phyloP scores from a whole-genome alignment of 2,797 vertebrate genomes.

The Poeciliopsis paucimaculata region DNA sequence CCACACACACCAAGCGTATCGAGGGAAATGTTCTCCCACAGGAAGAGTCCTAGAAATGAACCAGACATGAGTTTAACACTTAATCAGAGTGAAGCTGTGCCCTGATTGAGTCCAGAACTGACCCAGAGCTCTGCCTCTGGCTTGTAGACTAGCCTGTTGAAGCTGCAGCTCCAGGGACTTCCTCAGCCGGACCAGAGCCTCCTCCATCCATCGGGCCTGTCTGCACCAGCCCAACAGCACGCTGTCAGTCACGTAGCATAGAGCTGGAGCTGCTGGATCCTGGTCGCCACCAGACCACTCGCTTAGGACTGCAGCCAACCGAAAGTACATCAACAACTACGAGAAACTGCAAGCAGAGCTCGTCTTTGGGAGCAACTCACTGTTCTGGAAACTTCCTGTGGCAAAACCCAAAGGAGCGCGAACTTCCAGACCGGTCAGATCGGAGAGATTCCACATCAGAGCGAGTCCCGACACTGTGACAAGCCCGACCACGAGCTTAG shows the following conservation, averaged over 20 bases:
- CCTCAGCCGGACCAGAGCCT: conserved; percentile 76
- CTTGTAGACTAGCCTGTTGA: conserved; percentile 69
- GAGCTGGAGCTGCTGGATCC: conserved; percentile 47
- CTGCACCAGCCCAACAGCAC: conserved; percentile 82
- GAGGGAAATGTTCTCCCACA: conserved; percentile 77
- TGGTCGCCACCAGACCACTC: conserved; percentile 81
- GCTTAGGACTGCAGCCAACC: conserved; percentile 77
- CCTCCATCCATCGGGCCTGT: conserved; percentile 83
- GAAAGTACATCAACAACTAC: not conserved
- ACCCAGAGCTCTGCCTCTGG: conserved; percentile 77
- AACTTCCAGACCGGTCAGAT: conserved; percentile 82
- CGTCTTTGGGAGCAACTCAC: conserved; percentile 72
- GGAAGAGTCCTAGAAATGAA: conserved; percentile 78
- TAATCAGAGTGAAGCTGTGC: not conserved
- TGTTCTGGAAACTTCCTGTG: conserved; percentile 86
- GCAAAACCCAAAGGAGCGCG: conserved; percentile 81
- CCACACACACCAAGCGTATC: conserved; percentile 65
- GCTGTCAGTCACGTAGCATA: conserved; percentile 76
- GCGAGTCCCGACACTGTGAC: conserved; percentile 79
- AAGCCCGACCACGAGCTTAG: not conserved
- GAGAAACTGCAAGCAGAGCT: not conserved
- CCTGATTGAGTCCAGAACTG: conserved; percentile 14
- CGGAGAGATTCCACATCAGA: conserved; percentile 80
- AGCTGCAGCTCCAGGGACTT: conserved; percentile 68
- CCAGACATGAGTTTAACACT: not conserved